These are phyloP conservation scores for Eueides isabella DNA, from an alignment of 1,140 invertebrate species.

Conservation along the genomic window DNA sequence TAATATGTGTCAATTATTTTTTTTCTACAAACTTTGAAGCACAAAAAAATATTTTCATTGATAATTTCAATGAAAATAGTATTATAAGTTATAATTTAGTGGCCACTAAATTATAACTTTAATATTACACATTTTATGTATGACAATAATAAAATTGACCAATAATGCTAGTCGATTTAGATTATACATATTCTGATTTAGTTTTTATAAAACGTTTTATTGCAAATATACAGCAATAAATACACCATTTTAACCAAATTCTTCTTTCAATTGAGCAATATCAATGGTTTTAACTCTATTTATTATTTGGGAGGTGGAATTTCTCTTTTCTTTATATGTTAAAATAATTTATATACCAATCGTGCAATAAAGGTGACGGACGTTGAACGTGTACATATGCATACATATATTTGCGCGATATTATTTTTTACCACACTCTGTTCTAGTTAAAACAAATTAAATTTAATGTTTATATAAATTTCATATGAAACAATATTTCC, in stretches of 20 bases:
- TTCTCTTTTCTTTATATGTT: background rate
- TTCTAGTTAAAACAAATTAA: too few relatives aligned
- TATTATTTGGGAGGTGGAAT: background rate
- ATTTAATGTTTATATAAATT: too few relatives aligned
- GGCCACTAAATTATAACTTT: too few relatives aligned
- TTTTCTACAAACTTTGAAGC: too few relatives aligned
- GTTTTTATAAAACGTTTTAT: background rate
- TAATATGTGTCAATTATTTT: too few relatives aligned
- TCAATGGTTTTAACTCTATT: background rate
- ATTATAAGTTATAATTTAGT: too few relatives aligned
- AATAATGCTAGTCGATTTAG: slow-evolving; percentile 40
- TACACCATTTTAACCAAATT: background rate
- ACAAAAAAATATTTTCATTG: too few relatives aligned
- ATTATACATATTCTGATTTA: slow-evolving; percentile 13
- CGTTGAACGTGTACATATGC: too few relatives aligned
- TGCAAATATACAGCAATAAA: slow-evolving; percentile 7
- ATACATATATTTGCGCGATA: too few relatives aligned
- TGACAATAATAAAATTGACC: slow-evolving; percentile 14
- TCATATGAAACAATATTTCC: too few relatives aligned
- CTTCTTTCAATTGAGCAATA: background rate
- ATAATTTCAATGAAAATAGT: too few relatives aligned
- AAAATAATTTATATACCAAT: background rate
- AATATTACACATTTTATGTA: background rate
- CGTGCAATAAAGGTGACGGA: background rate
- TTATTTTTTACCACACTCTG: too few relatives aligned